Evolutionary conservation across 2,888 invertebrate genomes (phyloP), one percentile per base, ranked within the genome.

Genomic region (Galeruca laticollis): DNA sequence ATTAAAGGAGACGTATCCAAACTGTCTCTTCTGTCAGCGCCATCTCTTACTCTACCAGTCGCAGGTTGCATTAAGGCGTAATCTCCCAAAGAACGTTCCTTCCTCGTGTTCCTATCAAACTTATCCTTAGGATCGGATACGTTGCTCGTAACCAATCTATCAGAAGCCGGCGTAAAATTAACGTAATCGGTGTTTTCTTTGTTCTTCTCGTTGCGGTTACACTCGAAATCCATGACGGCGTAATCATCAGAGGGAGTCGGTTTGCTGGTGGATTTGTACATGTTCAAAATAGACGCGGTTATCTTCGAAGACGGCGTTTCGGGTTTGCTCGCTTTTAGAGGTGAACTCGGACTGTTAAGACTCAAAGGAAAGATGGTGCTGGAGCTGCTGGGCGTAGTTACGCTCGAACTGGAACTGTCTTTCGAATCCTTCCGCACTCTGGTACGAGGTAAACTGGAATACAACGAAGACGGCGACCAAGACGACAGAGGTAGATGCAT

Each of bases 331-430:
- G 15, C 18, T 73, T 89, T 89, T 21, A 88, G 86, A 0, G 91
- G 91, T 2, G 91, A 90, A 15, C 89, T 88, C 0, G 92, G 92
- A 75, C 91, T 91, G 81, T 91, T 91, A 54, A 91, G 83, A 70
- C 90, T 91, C 78, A 92, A 87, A 1, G 92, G 91, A 82, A 92
- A 92, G 70, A 92, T 89, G 0, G 91, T 90, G 67, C 88, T 88
- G 6, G 90, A 84, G 68, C 87, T 87, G 2, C 88, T 90, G 56
- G 90, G 90, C 1, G 89, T 89, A 0, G 90, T 89, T 2, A 87
- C 84, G 71, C 85, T 82, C 2, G 83, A 83, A 72, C 82, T 83
- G 10, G 82, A 82, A 67, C 85, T 86, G 68, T 87, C 86, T 73
- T 83, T 84, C 3, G 86, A 86, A 73, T 86, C 86, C 57, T 76